Base-by-base conservation (phyloP, 2,888 invertebrate genomes). In the Lasius fuliginosus region DNA sequence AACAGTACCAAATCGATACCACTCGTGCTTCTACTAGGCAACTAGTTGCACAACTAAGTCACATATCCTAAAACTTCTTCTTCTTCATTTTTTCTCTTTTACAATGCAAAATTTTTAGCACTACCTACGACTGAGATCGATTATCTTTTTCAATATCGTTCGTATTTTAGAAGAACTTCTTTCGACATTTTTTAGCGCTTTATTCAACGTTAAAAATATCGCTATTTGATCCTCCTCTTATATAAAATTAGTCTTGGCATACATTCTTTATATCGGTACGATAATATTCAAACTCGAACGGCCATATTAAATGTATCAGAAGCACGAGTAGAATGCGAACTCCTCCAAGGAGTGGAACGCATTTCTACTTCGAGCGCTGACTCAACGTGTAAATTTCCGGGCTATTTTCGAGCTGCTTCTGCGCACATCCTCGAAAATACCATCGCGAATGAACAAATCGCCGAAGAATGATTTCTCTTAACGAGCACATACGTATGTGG, bases 1-100 rank as follows among this genome's bases (percentile, higher is more conserved):
- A 88, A 87, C 88, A 85, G 84, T 87, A 75, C 58, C 85, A 58
- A 88, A 89, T 88, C 89, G 89, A 89, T 88, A 84, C 69, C 42
- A 58, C 40, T 81, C 76, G 73, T 42, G 68, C 46, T 0, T 58
- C 49, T 60, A 15, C n/a, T 27, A 12, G 60, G 42, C n/a, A 40
- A 83, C 58, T 56, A 49, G 68, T 84, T 77, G 77, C 85, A 49
- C 84, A 46, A 77, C 36, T 81, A 73, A 88, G 81, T 74, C 27
- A 18, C 23, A 23, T 53, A 62, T 79, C 46, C 33, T 79, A 18
- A 18, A 71, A 79, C 9, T 49, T 0, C 23, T 49, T 5, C 12
- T 33, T 27, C 12, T 65, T 33, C 6, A 11, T 4, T 71, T 46
- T 12, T 46, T 23, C 23, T 27, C 27, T 42, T 68, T 60, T 33